phyloP scores from a whole-genome alignment of 2,797 vertebrate species.

The Schizopygopsis malacanthus region DNA sequence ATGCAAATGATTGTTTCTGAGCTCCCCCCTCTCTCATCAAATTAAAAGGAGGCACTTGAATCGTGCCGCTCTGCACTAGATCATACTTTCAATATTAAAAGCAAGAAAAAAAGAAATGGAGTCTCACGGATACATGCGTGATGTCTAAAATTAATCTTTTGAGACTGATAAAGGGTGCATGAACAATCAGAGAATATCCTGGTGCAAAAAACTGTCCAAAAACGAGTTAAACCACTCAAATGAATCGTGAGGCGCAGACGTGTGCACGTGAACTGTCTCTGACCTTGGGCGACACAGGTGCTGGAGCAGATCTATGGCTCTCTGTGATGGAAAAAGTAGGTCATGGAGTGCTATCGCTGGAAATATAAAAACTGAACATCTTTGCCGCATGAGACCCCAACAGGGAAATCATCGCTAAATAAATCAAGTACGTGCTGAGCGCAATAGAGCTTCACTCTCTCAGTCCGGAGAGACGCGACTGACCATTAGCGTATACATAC shows the following conservation, averaged over 20 bases:
- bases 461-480: constrained; percentile 36
- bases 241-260: background rate
- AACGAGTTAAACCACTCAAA: background rate
- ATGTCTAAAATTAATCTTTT: constrained; percentile 12
- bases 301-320: constrained; percentile 59
- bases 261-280: background rate
- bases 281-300: constrained; percentile 49
- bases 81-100: constrained; percentile 45
- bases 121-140: background rate
- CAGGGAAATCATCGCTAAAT: constrained; percentile 84
- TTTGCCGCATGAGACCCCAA: constrained; percentile 75
- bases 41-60: constrained; percentile 57
- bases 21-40: constrained; percentile 48
- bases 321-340: constrained; percentile 78
- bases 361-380: constrained; percentile 80
- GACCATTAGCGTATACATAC: constrained; percentile 46
- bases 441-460: background rate
- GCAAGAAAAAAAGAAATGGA: background rate
- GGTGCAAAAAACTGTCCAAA: background rate
- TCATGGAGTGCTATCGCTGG: constrained; percentile 74
- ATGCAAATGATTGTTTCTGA: constrained; percentile 56
- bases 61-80: constrained; percentile 44
- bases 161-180: background rate
- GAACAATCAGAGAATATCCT: background rate
- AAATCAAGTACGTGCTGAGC: constrained; percentile 76